A percentile compares a stretch with the other conserved stretches of the same genome.
Evolutionary conservation across 2,888 invertebrate genomes (phyloP).

Genomic region (Callosobruchus maculatus): DNA sequence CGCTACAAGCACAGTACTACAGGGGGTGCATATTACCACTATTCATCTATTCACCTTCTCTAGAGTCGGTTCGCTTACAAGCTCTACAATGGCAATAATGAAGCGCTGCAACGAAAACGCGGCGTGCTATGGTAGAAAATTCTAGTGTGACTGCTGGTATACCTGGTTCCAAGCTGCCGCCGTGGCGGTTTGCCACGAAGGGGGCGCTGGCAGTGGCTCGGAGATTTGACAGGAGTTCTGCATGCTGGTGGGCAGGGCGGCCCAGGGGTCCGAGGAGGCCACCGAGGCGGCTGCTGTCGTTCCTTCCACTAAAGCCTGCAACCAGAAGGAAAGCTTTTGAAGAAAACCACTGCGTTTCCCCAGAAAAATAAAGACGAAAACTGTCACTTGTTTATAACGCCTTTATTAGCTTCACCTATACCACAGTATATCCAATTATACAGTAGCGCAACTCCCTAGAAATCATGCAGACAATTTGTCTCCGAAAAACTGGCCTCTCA

Average conservation of each 20-base stretch:
- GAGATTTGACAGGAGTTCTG: slow-evolving; percentile 66
- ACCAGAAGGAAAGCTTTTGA: slow-evolving; percentile 54
- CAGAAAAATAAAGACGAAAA: too few species aligned
- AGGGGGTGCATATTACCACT: background rate
- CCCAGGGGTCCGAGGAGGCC: slow-evolving; percentile 49
- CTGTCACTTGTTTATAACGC: too few species aligned
- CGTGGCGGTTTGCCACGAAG: slow-evolving; percentile 38
- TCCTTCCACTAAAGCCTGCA: slow-evolving; percentile 50
- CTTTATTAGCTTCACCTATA: too few species aligned
- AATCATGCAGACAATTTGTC: too few species aligned
- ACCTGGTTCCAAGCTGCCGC: slow-evolving; percentile 51
- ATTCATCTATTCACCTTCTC: background rate
- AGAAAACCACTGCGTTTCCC: too few species aligned
- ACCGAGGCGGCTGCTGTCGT: slow-evolving; percentile 44
- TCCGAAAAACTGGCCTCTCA: too few species aligned
- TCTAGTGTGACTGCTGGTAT: slow-evolving; percentile 35
- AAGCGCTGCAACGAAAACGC: background rate
- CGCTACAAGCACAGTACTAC: background rate
- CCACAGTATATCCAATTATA: too few species aligned
- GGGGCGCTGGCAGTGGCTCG: slow-evolving; percentile 41
- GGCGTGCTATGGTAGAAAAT: background rate
- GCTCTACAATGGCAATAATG: background rate
- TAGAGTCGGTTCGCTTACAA: background rate
- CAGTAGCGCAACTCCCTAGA: too few species aligned
- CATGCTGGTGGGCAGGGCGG: slow-evolving; percentile 59